phyloP scores from a whole-genome alignment of 2,888 invertebrate genomes.

The Cepaea hortensis region DNA sequence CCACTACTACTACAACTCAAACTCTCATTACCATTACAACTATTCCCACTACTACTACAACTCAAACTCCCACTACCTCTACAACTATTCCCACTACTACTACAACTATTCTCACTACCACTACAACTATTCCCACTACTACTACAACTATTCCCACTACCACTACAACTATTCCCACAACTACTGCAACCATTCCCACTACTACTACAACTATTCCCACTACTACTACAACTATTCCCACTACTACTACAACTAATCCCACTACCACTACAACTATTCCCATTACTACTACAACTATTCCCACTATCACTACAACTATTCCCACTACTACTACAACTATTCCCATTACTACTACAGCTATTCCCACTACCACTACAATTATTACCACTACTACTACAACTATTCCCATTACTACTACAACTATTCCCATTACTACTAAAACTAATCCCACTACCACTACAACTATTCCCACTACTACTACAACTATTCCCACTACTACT shows the following conservation, averaged over 20 bases:
- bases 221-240: neutral
- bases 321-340: neutral
- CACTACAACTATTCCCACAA: no score
- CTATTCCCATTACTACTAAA: neutral
- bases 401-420: neutral
- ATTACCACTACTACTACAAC: neutral
- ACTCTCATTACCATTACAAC: neutral
- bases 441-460: neutral
- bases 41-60: neutral
- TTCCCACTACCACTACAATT: neutral
- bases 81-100: neutral
- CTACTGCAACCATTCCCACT: no score
- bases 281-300: neutral
- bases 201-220: neutral
- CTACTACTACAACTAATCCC: neutral
- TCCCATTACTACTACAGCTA: neutral
- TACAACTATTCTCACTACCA: no score
- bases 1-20: neutral
- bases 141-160: no score
- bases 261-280: neutral
- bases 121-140: neutral
- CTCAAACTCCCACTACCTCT: neutral
- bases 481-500: neutral
- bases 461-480: neutral
- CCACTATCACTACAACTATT: neutral